Conservation (phyloP, 2,797 vertebrate species). For the Muscicapa striata region DNA sequence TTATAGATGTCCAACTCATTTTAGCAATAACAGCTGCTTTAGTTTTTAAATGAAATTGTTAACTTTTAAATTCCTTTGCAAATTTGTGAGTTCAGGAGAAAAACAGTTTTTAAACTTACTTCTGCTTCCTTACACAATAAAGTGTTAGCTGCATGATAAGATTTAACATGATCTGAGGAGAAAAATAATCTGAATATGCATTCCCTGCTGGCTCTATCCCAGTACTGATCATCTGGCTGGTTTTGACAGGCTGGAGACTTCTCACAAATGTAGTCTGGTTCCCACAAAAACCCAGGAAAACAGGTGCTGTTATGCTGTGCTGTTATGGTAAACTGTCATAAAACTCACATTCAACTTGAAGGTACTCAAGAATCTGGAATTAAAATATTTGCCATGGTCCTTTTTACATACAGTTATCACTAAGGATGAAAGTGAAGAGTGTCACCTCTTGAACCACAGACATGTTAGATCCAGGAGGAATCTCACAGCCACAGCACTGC, state of each 20-base stretch:
- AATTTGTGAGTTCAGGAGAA: neutral
- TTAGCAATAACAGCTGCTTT: neutral
- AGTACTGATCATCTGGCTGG: neutral
- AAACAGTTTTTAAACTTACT: neutral
- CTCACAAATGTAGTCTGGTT: neutral
- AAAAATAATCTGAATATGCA: neutral
- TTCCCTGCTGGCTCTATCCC: neutral
- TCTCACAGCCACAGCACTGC: neutral
- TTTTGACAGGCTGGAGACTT: slow-evolving; percentile 5
- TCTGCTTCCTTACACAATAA: neutral
- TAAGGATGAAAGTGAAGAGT: neutral
- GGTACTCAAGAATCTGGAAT: neutral
- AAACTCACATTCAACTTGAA: neutral
- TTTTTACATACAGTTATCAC: neutral
- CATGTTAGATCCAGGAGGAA: neutral
- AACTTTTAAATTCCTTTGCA: slow-evolving; percentile 1
- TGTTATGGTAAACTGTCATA: neutral
- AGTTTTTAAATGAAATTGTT: neutral
- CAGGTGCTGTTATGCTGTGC: neutral
- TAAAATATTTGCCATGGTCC: neutral
- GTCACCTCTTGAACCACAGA: neutral
- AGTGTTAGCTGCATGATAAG: neutral
- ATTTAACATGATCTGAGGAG: neutral
- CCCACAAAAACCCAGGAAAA: neutral
- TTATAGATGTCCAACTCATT: neutral